These are phyloP conservation scores for Drosophila rubida DNA, from an alignment of 2,888 invertebrate genomes.

Conservation along the genomic window DNA sequence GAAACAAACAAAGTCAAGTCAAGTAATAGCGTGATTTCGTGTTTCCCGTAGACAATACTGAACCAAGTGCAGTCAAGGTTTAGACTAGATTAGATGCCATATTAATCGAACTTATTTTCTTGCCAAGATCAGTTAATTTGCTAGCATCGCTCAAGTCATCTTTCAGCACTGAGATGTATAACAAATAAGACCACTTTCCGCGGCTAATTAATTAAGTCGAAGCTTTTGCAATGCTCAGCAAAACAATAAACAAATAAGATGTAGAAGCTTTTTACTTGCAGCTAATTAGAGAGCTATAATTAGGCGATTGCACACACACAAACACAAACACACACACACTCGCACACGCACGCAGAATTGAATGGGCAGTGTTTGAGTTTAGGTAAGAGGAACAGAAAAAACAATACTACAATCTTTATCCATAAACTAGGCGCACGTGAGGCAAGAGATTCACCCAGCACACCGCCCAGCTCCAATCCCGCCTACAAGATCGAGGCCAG, in stretches of 20 bases:
- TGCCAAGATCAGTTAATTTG: background rate
- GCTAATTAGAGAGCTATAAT: constrained; percentile 9
- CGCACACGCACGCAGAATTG: constrained; percentile 13
- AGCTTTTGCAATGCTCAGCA: background rate
- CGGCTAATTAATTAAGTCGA: background rate
- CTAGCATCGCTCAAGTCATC: no score
- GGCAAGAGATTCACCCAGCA: constrained; percentile 84
- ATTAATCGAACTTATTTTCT: no score
- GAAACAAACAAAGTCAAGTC: no score
- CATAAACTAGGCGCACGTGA: constrained; percentile 82
- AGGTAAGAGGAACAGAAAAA: background rate
- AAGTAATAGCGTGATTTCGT: no score
- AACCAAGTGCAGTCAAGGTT: no score
- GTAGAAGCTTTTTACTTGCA: constrained; percentile 3
- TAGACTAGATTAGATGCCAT: no score
- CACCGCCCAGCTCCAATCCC: constrained; percentile 84
- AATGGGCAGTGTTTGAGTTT: background rate
- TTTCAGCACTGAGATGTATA: no score
- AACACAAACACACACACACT: background rate
- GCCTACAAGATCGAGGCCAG: constrained; percentile 84
- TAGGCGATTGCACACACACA: constrained; percentile 4
- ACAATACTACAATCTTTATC: constrained; percentile 9
- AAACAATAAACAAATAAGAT: constrained; percentile 7
- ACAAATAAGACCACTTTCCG: background rate
- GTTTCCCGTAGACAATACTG: no score